Base-by-base conservation (phyloP, 2,888 invertebrate species). In the Trichogramma evanescens region DNA sequence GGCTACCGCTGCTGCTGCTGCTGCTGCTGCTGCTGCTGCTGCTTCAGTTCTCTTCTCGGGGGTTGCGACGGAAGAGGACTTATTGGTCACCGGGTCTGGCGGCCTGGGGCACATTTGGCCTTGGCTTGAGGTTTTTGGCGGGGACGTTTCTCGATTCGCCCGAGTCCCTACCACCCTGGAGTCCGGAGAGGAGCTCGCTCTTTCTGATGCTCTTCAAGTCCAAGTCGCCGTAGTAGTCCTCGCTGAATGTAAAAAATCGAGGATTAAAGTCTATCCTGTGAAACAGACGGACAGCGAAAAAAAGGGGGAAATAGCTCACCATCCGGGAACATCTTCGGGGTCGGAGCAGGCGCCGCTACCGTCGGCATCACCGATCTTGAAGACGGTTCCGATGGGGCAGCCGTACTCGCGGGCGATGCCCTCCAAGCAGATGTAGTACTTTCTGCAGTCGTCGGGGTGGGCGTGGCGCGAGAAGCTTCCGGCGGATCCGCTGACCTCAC, bases 161-260 rank as follows among this genome's bases (percentile, higher is more conserved):
- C 71, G 83, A 82, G 76, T 82, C 82, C 26, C 26, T 26, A 26
- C 26, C 26, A 64, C 64, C 55, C 73, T 85, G 84, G 73, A 90
- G 83, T 72, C 93, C 93, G 73, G 91, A 85, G 77, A 91, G 85
- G 72, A 93, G 86, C 81, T 94, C 93, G 82, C 91, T 91, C 86
- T 94, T 94, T 82, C 92, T 88, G 86, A 93, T 91, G 82, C 88
- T 86, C 88, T 94, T 94, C 84, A 94, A 84, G 82, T 94, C 94
- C 87, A 93, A 82, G 81, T 93, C 93, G 71, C 94, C 94, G 78
- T 94, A 94, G 87, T 94, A 94, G 88, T 94, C 93, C 86, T 94
- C 93, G 85, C 94, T 93, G 90, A 84, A 86, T 84, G 26, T 26
- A 26, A 26, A 26, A 26, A 59, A 51, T 10, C 0, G 8, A 41